A percentile compares a stretch with the other conserved stretches of the same genome.
phyloP scores from a whole-genome alignment of 2,113 vertebrate species.

The Archilochus colubris region DNA sequence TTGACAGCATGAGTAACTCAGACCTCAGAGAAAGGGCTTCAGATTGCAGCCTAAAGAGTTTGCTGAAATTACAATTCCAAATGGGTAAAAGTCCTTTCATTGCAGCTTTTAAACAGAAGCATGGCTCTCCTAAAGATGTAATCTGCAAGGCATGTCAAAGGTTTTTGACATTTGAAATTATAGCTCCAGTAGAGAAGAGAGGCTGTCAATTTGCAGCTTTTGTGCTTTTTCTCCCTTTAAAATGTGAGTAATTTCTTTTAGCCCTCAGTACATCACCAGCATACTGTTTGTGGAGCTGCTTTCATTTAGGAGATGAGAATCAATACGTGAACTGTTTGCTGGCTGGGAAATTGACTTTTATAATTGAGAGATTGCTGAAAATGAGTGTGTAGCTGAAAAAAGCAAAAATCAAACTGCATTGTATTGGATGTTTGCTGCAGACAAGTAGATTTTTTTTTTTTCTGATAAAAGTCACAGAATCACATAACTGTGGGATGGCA shows the following conservation, averaged over 20 bases:
- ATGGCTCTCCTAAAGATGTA: not conserved
- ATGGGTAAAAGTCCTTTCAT: not conserved
- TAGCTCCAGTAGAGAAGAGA: not conserved
- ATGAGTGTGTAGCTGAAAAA: not conserved
- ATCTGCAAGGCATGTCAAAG: not conserved
- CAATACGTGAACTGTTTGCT: slow-evolving; percentile 34
- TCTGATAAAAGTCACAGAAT: not conserved
- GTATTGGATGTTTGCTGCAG: not conserved
- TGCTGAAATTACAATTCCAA: slow-evolving; percentile 28
- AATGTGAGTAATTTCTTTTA: slow-evolving; percentile 26
- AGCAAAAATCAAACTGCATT: not conserved
- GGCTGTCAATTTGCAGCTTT: slow-evolving; percentile 5
- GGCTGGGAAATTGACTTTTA: slow-evolving; percentile 32
- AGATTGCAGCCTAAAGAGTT: not conserved
- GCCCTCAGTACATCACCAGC: not conserved
- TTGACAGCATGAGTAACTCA: not conserved
- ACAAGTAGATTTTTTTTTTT: not conserved
- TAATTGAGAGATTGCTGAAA: slow-evolving; percentile 26
- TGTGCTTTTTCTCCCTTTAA: not conserved
- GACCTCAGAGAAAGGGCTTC: not conserved
- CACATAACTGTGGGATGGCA: not conserved
- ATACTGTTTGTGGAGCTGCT: not conserved
- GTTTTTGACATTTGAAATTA: slow-evolving; percentile 37
- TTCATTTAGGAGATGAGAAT: slow-evolving; percentile 32
- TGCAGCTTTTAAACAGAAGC: slow-evolving; percentile 13